Evolutionary conservation across 1,140 invertebrate genomes (phyloP), one percentile per base, ranked within the genome.

Genomic region (Pseudomyrmex flavicornis): DNA sequence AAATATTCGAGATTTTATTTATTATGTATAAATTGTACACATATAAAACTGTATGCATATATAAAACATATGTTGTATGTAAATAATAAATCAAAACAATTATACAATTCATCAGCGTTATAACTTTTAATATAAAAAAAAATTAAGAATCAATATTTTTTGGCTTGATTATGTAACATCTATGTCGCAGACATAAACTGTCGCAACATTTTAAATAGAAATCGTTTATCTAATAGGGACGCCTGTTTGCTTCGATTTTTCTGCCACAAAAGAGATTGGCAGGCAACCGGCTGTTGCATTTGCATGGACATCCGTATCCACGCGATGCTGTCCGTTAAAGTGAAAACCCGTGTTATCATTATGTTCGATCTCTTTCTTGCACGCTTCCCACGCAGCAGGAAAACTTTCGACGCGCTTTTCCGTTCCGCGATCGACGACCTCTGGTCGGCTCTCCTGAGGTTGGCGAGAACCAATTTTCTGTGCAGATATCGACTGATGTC

Each of bases 321-420:
- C 13, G 44, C 58, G 46, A 20, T 82, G 75, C 77, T 22, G 46
- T 50, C 62, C 48, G 82, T 68, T 68, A 75, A 83, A 83, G 82
- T 83, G 82, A 76, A 83, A 83, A 83, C 82, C 22, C 73, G 13
- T 83, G 82, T 83, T 83, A 77, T 83, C 82, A 83, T 83, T 83
- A 66, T 59, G 73, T 77, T 44, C 52, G 73, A 76, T 75, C 82
- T 52, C 52, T 35, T 56, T 65, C 20, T n/a, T 13, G 17, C 52
- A 15, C 46, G 44, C 56, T 12, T 22, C 13, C 44, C 7, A 17
- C 50, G 15, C 26, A 59, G 68, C 9, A 1, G 66, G 12, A 59
- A 70, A 80, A 80, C 79, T 75, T 82, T 63, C 70, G 26, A 58
- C 48, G 66, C 46, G 54, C 66, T 80, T 72, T 80, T 59, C 76